Evolutionary conservation across 2,797 vertebrate genomes (phyloP).

Genomic region (Rhinatrema bivittatum): DNA sequence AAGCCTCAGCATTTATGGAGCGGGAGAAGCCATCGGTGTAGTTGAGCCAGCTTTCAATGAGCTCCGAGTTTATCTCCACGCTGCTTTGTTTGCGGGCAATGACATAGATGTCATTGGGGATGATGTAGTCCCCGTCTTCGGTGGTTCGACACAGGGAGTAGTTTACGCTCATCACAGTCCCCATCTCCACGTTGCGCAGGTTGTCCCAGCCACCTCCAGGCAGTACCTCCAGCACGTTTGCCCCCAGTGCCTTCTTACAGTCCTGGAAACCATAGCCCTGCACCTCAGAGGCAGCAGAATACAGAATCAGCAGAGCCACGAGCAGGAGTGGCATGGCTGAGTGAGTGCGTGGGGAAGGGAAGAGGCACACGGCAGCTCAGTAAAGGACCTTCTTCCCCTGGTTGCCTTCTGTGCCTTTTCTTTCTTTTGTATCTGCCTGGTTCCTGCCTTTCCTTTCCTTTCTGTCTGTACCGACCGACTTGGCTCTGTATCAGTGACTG

Average conservation of each 20-base stretch:
- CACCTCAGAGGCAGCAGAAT: fast-evolving
- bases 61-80: conserved; percentile 52
- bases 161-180: conserved; percentile 55
- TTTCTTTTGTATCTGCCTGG: no score
- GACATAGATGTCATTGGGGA: conserved; percentile 57
- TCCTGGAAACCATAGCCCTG: conserved; percentile 25
- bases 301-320: not conserved
- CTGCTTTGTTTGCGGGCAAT: conserved; percentile 46
- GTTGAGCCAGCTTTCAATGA: conserved; percentile 51
- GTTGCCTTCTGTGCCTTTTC: no score
- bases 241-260: conserved; percentile 37
- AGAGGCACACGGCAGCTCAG: no score
- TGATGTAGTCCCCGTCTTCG: conserved; percentile 54
- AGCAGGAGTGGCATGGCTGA: not conserved
- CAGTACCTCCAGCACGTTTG: conserved; percentile 52
- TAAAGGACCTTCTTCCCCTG: no score
- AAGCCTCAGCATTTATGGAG: conserved; percentile 41
- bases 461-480: no score
- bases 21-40: conserved; percentile 45
- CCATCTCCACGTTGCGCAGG: conserved; percentile 56
- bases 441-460: no score
- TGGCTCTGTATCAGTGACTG: no score
- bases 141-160: conserved; percentile 54
- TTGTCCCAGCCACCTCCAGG: conserved; percentile 65
- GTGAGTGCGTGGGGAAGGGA: no score